These are phyloP conservation scores for Montifringilla adamsi DNA, from an alignment of 2,113 vertebrate genomes.

Conservation along the genomic window DNA sequence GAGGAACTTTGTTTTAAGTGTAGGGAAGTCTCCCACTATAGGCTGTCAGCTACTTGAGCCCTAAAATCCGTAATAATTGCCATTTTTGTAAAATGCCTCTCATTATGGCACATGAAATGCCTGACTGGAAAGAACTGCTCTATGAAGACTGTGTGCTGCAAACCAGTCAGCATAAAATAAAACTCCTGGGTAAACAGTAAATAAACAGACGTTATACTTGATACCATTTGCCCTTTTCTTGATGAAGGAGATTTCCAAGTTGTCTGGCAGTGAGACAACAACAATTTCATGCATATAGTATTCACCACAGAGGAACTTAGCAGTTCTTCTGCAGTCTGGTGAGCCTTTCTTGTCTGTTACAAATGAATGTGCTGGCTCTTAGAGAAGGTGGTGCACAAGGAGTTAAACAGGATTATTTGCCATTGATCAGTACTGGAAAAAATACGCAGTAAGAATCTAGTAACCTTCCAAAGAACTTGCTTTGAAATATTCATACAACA, in stretches of 20 bases:
- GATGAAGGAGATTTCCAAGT: slow-evolving; percentile 4
- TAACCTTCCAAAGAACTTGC: slow-evolving; percentile 27
- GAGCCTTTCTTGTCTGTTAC: background rate
- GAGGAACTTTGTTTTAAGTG: slow-evolving; percentile 69
- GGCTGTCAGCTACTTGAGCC: slow-evolving; percentile 69
- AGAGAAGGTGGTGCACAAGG: background rate
- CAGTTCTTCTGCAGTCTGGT: background rate
- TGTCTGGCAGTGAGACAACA: background rate
- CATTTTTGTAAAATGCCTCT: slow-evolving; percentile 64
- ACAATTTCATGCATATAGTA: background rate
- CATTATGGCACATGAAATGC: slow-evolving; percentile 67
- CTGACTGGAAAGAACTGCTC: slow-evolving; percentile 67
- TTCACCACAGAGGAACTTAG: background rate
- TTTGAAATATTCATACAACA: slow-evolving; percentile 32
- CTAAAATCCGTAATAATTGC: slow-evolving; percentile 75
- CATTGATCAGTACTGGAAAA: background rate
- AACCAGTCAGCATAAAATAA: slow-evolving; percentile 66
- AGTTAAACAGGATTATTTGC: slow-evolving; percentile 13
- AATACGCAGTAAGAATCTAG: background rate
- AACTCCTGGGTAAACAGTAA: slow-evolving; percentile 60
- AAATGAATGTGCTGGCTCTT: background rate
- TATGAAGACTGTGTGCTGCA: slow-evolving; percentile 51
- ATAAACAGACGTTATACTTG: slow-evolving; percentile 20
- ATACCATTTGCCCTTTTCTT: slow-evolving; percentile 30
- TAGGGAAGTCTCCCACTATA: slow-evolving; percentile 64